phyloP scores from a whole-genome alignment of 2,113 vertebrate species.

The Thomomys bottae region DNA sequence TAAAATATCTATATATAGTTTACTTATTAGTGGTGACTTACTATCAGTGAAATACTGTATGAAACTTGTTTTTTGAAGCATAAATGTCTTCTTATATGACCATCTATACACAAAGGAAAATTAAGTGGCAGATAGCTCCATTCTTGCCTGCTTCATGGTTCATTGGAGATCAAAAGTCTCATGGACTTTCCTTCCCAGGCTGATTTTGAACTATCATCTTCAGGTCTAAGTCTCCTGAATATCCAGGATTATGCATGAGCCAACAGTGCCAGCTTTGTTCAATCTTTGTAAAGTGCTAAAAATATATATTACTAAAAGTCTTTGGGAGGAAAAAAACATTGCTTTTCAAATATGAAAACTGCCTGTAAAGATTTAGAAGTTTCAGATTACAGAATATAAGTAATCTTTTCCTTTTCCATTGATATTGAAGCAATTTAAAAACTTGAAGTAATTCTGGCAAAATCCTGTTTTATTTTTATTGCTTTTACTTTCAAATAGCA shows the following conservation, averaged over 20 bases:
- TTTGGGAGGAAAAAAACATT: background rate
- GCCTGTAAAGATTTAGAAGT: slow-evolving; percentile 31
- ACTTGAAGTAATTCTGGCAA: slow-evolving; percentile 6
- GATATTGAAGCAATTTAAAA: slow-evolving; percentile 40
- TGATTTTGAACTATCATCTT: no score
- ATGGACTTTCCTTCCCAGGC: no score
- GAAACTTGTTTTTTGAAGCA: slow-evolving; percentile 42
- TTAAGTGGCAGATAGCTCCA: background rate
- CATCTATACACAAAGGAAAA: background rate
- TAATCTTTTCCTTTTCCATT: background rate
- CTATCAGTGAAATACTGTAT: slow-evolving; percentile 56
- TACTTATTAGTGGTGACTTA: slow-evolving; percentile 37
- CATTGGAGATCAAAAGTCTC: no score
- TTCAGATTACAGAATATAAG: background rate
- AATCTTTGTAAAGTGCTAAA: slow-evolving; percentile 35
- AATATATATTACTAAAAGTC: slow-evolving; percentile 30
- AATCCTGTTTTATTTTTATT: slow-evolving; percentile 60
- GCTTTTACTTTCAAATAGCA: slow-evolving; percentile 78
- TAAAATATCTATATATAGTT: background rate
- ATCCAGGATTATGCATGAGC: no score
- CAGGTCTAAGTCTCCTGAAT: no score
- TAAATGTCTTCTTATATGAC: background rate
- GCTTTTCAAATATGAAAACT: slow-evolving; percentile 38
- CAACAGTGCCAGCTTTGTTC: no score
- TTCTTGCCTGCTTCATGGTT: no score